Evolutionary conservation across 1,140 invertebrate genomes (phyloP), one percentile per base, ranked within the genome.

Genomic region (Rhizoglyphus robini): DNA sequence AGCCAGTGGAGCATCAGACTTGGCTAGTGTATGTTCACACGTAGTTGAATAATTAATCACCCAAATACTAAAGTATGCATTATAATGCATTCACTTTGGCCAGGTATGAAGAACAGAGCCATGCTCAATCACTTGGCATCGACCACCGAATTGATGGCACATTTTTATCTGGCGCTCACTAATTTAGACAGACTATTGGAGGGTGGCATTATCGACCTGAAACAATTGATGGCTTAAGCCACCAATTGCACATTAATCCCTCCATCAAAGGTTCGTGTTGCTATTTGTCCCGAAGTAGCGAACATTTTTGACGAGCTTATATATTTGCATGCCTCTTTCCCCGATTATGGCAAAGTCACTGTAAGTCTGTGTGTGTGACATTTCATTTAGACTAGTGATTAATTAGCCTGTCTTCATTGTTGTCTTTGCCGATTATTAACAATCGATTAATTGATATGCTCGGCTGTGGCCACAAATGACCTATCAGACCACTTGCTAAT

Each of bases 61-160:
- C 8, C 23, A 32, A 8, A 20, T 8, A 20, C 51, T 54, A n/a
- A n/a, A n/a, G n/a, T n/a, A n/a, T n/a, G n/a, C n/a, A n/a, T n/a
- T n/a, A n/a, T n/a, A 54, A 54, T 54, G 51, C 20, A 20, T 54
- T 54, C 20, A 15, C 51, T 11, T 41, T 18, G 18, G 8, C 18
- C 18, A 54, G 51, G 51, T 54, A 54, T 32, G 8, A 25, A 25
- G 31, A 54, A 54, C 23, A 23, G 51, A 8, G 51, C 15, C 51
- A 20, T 54, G 23, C 51, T 54, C 51, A 54, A 54, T 54, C 51
- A 54, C 51, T 54, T 54, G 51, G 23, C 51, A 54, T 54, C 51
- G 51, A 54, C 8, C 51, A 54, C 8, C 51, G 51, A 54, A 54
- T 54, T 54, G 51, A 54, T 54, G 51, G 23, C 8, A 32, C 51